These are phyloP conservation scores for Pedetes capensis DNA, from an alignment of 2,113 vertebrate species.

Conservation along the genomic window DNA sequence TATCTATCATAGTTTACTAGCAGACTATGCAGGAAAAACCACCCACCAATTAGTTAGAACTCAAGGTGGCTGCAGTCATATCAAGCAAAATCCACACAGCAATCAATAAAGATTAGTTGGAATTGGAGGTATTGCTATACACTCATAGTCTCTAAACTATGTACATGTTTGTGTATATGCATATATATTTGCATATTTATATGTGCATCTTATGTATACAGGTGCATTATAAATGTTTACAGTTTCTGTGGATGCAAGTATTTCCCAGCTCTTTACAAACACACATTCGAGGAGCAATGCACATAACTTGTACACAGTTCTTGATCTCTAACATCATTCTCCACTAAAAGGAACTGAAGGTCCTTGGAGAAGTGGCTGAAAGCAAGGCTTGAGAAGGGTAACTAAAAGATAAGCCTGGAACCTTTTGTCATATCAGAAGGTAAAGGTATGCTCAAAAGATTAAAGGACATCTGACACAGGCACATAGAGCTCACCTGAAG, in stretches of 20 bases:
- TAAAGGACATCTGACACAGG: neutral
- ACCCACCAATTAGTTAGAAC: neutral
- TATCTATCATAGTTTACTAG: too few relatives aligned
- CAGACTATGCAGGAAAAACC: too few relatives aligned
- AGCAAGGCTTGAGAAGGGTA: neutral
- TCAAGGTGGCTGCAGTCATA: neutral
- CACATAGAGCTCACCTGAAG: neutral
- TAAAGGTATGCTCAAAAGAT: neutral
- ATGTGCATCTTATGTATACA: too few relatives aligned
- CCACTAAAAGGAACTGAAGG: neutral
- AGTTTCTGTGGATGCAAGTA: neutral
- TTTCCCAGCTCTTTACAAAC: neutral
- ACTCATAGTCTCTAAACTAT: neutral
- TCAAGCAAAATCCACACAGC: neutral
- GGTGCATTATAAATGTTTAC: rapidly evolving
- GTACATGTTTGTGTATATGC: rapidly evolving
- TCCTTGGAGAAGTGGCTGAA: neutral
- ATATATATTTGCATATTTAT: neutral
- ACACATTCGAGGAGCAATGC: neutral
- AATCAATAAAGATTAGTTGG: neutral
- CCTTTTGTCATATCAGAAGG: neutral
- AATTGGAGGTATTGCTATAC: neutral
- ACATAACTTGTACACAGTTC: neutral
- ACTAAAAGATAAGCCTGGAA: neutral
- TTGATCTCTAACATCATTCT: neutral